Evolutionary conservation across 2,888 invertebrate species (phyloP), one percentile per base, ranked within the genome.

Genomic region (Bombylius major): DNA sequence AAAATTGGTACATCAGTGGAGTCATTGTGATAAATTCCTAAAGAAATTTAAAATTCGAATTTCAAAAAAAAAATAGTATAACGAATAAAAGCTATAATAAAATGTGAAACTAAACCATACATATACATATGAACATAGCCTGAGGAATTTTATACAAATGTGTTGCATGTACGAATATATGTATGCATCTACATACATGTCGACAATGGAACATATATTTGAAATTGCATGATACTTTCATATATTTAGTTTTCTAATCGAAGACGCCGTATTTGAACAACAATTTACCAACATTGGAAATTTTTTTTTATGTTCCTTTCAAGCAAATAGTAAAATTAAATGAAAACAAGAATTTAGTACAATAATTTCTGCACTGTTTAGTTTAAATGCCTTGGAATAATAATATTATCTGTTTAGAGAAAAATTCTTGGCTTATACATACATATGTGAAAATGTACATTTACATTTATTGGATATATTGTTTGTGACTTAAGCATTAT

Each of bases 351-450:
- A 42, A 42, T 42, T 42, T 42, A 42, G 11, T 11, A 11, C 23
- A 11, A 11, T 11, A 8, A 42, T 42, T 42, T 42, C 39, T 42
- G 39, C 39, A 42, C 39, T 42, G 39, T 42, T 42, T 42, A 42
- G 39, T 47, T 47, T 50, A 51, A 55, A 50, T 55, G 55, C 50
- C 32, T 36, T 36, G 50, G 55, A 55, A 55, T 42, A 42, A 55
- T 42, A 42, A 42, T 42, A 42, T 42, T 11, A 42, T 42, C 39
- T 42, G 39, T 42, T 42, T 11, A 42, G 11, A 11, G 39, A 42
- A 42, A 42, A 42, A 11, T 42, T 42, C 39, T 11, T 42, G 39
- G 5, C 39, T 11, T 42, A 36, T 5, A 11, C 6, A 42, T 42
- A 42, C 39, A 8, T 42, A 42, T 42, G 1, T 42, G 12, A 5